Percentiles rank a stretch among this genome's conserved stretches.
Conservation (phyloP, 1,140 invertebrate species). For the Drosophila seguyi region DNA sequence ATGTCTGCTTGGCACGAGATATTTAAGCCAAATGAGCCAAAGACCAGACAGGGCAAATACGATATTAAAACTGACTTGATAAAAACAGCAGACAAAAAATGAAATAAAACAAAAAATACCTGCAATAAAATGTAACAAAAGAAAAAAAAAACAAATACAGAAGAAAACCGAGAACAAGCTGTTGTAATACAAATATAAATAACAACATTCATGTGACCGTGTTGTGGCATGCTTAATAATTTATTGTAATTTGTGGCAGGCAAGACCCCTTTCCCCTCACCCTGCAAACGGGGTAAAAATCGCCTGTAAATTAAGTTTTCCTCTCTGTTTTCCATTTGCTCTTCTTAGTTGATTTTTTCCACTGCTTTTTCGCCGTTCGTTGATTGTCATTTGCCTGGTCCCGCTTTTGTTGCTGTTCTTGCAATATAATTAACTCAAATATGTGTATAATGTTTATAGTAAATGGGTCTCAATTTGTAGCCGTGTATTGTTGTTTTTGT, state of each 20-base stretch:
- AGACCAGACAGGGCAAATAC: slow-evolving; percentile 61
- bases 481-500: slow-evolving; percentile 24
- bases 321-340: slow-evolving; percentile 7
- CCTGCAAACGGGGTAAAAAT: slow-evolving; percentile 44
- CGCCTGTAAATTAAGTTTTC: slow-evolving; percentile 62
- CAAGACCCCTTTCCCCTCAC: background rate
- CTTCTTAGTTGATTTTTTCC: slow-evolving; percentile 36
- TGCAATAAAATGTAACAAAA: slow-evolving; percentile 42
- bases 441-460: slow-evolving; percentile 79
- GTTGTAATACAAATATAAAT: slow-evolving; percentile 66
- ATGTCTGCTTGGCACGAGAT: slow-evolving; percentile 84
- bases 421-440: slow-evolving; percentile 80
- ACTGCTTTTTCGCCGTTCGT: slow-evolving; percentile 11
- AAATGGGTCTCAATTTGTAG: slow-evolving; percentile 59
- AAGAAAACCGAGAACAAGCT: slow-evolving; percentile 11
- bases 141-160: slow-evolving; percentile 26
- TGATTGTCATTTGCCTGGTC: slow-evolving; percentile 49
- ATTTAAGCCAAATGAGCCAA: slow-evolving; percentile 78
- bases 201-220: slow-evolving; percentile 55
- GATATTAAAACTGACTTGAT: slow-evolving; percentile 63
- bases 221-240: slow-evolving; percentile 80
- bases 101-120: slow-evolving; percentile 24
- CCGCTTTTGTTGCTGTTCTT: slow-evolving; percentile 40
- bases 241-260: slow-evolving; percentile 78
- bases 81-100: slow-evolving; percentile 33